phyloP scores from a whole-genome alignment of 1,140 invertebrate genomes.

The Nasonia giraulti region DNA sequence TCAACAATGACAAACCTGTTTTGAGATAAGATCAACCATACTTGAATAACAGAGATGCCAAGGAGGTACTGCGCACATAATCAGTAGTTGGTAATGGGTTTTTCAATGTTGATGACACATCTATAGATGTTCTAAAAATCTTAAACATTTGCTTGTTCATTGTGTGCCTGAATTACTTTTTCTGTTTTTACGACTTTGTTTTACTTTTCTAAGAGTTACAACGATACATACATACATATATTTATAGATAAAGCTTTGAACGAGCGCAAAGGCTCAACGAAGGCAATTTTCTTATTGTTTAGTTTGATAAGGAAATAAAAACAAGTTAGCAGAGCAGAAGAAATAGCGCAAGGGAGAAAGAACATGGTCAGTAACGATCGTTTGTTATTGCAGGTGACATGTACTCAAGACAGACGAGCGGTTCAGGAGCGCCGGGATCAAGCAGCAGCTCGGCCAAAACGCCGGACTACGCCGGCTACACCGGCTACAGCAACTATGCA shows the following conservation, averaged over 20 bases:
- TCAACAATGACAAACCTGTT: conserved; percentile 28
- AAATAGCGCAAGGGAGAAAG: conserved; percentile 32
- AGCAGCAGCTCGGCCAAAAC: conserved; percentile 74
- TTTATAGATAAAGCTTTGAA: background rate
- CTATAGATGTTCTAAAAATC: conserved; percentile 18
- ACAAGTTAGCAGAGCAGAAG: conserved; percentile 19
- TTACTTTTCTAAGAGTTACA: conserved; percentile 41
- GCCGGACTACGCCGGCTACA: conserved; percentile 73
- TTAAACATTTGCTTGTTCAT: conserved; percentile 44
- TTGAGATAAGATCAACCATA: background rate
- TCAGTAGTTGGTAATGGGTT: background rate
- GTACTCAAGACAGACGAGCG: conserved; percentile 75
- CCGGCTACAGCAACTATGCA: conserved; percentile 74
- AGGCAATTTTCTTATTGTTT: background rate
- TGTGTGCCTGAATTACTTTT: conserved; percentile 46
- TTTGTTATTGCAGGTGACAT: conserved; percentile 74
- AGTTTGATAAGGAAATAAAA: background rate
- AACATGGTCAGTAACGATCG: conserved; percentile 33
- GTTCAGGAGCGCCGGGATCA: conserved; percentile 74
- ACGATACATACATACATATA: background rate
- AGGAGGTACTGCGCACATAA: background rate
- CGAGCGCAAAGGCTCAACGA: background rate
- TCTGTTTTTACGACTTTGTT: conserved; percentile 1
- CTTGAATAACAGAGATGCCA: background rate
- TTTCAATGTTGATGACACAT: conserved; percentile 27